Evolutionary conservation across 2,113 vertebrate genomes (phyloP), one percentile per base, ranked within the genome.

Genomic region (Hippotragus niger): DNA sequence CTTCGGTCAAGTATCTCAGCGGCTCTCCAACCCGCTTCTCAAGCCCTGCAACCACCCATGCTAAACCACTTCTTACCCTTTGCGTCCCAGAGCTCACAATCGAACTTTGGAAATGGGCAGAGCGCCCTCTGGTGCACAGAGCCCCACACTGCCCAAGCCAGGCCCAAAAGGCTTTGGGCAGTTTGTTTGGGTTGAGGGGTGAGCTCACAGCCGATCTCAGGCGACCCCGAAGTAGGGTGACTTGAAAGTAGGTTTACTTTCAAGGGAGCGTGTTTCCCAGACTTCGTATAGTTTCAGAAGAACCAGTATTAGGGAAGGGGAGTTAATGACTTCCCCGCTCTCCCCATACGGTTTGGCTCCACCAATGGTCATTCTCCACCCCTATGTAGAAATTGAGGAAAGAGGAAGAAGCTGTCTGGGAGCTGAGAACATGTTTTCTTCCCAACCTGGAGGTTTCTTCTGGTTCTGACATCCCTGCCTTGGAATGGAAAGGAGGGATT

Each of bases 121-220:
- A 60, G 84, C 96, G 97, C 97, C 98, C 96, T 81, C 98, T 98
- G 84, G 95, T 90, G 97, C 6, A 23, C 12, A 0, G 23, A 74
- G 23, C 33, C 21, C 2, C 83, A 27, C 80, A 90, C 27, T 87
- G 91, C 50, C 55, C 13, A 9, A 47, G 31, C 45, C 64, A 13
- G 60, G 88, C 14, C 62, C 6, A 17, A 91, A 87, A 85, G 1
- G 21, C 23, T 23, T 58, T 14, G 45, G n/a, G 19, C 71, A 29
- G 14, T n/a, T 7, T 15, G n/a, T 4, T 43, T n/a, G 36, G 29
- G 7, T 58, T 74, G 53, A 60, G 23, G 11, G 4, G 14, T 3
- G 74, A 74, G 57, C 23, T 64, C 86, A 64, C 64, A 52, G 57
- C 64, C 29, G 5, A 3, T 50, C 11, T 58, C 81, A 43, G 27